A percentile compares a stretch with the other conserved stretches of the same genome.
These are phyloP conservation scores for Leptogaster cylindrica DNA, from an alignment of 2,888 invertebrate genomes.

Conservation along the genomic window DNA sequence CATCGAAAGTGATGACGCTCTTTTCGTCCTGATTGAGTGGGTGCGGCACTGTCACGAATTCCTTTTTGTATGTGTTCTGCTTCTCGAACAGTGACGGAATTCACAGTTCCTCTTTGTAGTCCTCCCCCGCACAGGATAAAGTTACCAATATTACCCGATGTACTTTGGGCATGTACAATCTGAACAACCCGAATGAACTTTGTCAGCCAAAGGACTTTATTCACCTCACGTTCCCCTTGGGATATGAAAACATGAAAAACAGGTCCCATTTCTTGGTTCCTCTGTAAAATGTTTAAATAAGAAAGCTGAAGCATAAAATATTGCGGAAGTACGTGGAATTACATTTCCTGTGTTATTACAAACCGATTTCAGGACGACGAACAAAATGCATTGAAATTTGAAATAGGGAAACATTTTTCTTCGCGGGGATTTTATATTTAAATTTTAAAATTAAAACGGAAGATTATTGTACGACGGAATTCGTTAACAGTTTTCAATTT, in stretches of 20 bases:
- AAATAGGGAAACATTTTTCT: too few species aligned
- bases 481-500: too few species aligned
- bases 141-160: not conserved
- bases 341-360: conserved; percentile 23
- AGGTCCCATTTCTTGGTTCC: not conserved
- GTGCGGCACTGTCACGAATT: not conserved
- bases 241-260: conserved; percentile 11
- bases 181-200: conserved; percentile 4
- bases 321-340: conserved; percentile 27
- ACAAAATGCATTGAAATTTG: too few species aligned
- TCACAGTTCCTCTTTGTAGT: not conserved
- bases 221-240: conserved; percentile 24
- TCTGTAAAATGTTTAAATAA: conserved; percentile 19
- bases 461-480: too few species aligned
- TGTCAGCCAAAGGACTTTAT: conserved; percentile 15
- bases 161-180: too few species aligned
- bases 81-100: conserved; percentile 1
- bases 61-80: not conserved
- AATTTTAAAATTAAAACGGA: too few species aligned
- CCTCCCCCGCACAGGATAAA: not conserved
- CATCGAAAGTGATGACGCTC: conserved; percentile 2
- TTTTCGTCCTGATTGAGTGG: not conserved
- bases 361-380: conserved; percentile 29
- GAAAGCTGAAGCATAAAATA: conserved; percentile 25
- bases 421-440: too few species aligned